Evolutionary conservation across 2,888 invertebrate species (phyloP).

Genomic region (Latrodectus elegans): DNA sequence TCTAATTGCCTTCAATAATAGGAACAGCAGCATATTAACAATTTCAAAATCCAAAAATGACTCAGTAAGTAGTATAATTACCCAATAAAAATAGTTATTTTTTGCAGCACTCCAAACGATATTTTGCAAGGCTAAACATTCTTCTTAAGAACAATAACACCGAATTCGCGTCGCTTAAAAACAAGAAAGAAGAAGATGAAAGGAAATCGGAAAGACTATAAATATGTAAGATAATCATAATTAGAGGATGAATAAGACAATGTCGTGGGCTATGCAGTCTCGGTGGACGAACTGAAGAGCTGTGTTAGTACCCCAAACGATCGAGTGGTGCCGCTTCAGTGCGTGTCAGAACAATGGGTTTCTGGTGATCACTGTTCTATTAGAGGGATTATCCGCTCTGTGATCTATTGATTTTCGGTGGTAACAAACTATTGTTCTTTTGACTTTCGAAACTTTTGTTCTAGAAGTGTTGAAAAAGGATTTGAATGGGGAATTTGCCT

Average conservation of each 20-base stretch:
- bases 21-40: too few species aligned
- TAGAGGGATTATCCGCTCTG: constrained; percentile 20
- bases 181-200: neutral
- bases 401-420: constrained; percentile 28
- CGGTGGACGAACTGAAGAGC: neutral
- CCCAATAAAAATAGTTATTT: too few species aligned
- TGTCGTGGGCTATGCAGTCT: neutral
- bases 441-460: constrained; percentile 18
- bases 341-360: constrained; percentile 48
- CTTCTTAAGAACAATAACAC: neutral
- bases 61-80: too few species aligned
- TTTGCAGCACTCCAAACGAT: too few species aligned
- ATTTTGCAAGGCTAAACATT: neutral
- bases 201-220: constrained; percentile 34
- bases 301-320: constrained; percentile 6
- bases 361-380: constrained; percentile 10
- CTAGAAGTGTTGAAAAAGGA: neutral
- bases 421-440: neutral
- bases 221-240: constrained; percentile 50
- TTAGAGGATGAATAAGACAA: constrained; percentile 55
- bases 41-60: too few species aligned
- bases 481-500: neutral
- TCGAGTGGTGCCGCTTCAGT: constrained; percentile 50
- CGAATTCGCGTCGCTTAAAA: neutral
- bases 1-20: too few species aligned